Evolutionary conservation across 2,888 invertebrate genomes (phyloP).

Genomic region (Prionchulus punctatus): DNA sequence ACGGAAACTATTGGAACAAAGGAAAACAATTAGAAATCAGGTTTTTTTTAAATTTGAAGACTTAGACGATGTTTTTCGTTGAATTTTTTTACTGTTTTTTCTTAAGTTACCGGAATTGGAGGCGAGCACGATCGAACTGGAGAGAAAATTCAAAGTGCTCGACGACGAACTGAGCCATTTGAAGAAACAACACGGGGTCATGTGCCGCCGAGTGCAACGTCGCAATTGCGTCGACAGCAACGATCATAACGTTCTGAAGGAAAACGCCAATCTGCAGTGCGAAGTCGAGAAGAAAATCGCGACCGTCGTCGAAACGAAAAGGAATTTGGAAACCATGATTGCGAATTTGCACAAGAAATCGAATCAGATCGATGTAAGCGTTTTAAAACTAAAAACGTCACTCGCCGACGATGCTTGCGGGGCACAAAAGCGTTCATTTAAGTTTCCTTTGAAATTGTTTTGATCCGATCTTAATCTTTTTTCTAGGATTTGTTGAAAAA

Average conservation of each 20-base stretch:
- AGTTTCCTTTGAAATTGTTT: too few species aligned
- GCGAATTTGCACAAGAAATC: too few species aligned
- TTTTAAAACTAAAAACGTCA: too few species aligned
- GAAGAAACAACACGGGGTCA: background rate
- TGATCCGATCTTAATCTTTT: too few species aligned
- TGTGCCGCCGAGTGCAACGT: constrained; percentile 1
- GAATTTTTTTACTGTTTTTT: background rate
- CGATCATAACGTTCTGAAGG: background rate
- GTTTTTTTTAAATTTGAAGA: background rate
- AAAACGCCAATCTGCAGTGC: background rate
- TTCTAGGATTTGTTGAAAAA: too few species aligned
- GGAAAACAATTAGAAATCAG: too few species aligned
- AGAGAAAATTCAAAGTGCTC: background rate
- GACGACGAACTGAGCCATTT: background rate
- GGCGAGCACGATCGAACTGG: background rate
- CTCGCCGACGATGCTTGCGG: too few species aligned
- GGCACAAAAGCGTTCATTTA: too few species aligned
- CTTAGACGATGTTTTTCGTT: background rate
- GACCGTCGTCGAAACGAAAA: too few species aligned
- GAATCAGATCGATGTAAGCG: too few species aligned
- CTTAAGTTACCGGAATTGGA: background rate
- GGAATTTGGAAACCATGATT: too few species aligned
- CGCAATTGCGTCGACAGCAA: background rate
- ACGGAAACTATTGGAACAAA: too few species aligned
- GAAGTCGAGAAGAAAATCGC: background rate